These are phyloP conservation scores for Diachasmimorpha longicaudata DNA, from an alignment of 1,140 invertebrate species.

Conservation along the genomic window DNA sequence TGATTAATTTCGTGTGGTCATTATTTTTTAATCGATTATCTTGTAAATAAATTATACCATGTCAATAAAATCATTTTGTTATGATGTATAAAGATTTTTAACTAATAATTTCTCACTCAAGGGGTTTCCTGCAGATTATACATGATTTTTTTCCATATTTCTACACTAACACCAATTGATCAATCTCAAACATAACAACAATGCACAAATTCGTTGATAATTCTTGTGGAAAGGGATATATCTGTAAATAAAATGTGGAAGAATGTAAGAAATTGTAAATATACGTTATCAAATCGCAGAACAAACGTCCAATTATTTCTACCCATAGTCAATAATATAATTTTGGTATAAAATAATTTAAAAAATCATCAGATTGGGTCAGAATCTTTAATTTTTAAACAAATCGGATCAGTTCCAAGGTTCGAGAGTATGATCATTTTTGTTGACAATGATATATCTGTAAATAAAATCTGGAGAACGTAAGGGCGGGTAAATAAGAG, in stretches of 20 bases:
- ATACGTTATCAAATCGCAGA: background rate
- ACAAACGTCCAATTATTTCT: background rate
- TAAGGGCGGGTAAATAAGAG: too few species aligned
- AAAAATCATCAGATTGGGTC: too few species aligned
- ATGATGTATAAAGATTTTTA: slow-evolving; percentile 1
- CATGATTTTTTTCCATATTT: too few species aligned
- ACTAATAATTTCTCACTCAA: background rate
- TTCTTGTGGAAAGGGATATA: background rate
- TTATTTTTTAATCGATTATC: background rate
- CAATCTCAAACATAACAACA: too few species aligned
- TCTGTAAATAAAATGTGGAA: background rate
- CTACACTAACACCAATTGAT: too few species aligned
- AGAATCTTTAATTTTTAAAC: too few species aligned
- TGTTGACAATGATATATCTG: too few species aligned
- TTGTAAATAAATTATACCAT: background rate
- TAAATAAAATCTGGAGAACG: background rate
- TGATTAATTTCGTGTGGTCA: background rate
- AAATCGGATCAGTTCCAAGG: too few species aligned
- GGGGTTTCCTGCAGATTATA: background rate
- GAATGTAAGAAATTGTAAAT: slow-evolving; percentile 4
- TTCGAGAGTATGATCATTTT: too few species aligned
- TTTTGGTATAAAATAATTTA: too few species aligned
- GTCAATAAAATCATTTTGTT: slow-evolving; percentile 9
- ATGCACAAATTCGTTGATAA: background rate
- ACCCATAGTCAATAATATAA: background rate